Conservation (phyloP, 2,888 invertebrate genomes). For the Caenorhabditis wallacei region DNA sequence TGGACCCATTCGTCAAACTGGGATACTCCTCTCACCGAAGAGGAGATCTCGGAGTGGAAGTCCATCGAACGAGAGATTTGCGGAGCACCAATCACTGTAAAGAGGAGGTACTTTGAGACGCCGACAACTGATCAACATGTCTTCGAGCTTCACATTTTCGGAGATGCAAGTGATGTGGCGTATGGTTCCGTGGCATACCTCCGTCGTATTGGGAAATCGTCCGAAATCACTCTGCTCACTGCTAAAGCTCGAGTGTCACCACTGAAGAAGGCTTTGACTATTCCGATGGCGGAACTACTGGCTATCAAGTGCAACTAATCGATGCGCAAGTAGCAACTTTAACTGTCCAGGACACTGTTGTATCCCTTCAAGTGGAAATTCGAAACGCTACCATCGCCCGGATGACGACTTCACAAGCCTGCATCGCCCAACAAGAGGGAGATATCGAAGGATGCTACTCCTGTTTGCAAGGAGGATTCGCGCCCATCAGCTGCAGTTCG, state of each 20-base stretch:
- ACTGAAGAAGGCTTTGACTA: neutral
- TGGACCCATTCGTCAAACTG: neutral
- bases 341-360: too few species aligned
- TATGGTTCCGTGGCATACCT: slow-evolving; percentile 42
- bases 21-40: neutral
- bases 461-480: too few species aligned
- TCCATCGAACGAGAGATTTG: neutral
- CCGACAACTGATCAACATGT: neutral
- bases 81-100: slow-evolving; percentile 4
- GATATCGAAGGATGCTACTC: too few species aligned
- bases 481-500: too few species aligned
- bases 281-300: slow-evolving; percentile 34
- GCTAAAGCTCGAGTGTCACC: slow-evolving; percentile 61
- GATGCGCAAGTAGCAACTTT: too few species aligned
- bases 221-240: slow-evolving; percentile 57
- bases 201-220: neutral
- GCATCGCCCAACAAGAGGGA: too few species aligned
- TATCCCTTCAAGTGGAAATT: too few species aligned
- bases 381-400: too few species aligned
- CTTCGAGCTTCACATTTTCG: slow-evolving; percentile 37
- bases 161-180: slow-evolving; percentile 18
- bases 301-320: neutral
- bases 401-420: too few species aligned
- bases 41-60: slow-evolving; percentile 5
- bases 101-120: neutral